These are phyloP conservation scores for Falco berigora DNA, from an alignment of 2,797 vertebrate species.

Conservation along the genomic window DNA sequence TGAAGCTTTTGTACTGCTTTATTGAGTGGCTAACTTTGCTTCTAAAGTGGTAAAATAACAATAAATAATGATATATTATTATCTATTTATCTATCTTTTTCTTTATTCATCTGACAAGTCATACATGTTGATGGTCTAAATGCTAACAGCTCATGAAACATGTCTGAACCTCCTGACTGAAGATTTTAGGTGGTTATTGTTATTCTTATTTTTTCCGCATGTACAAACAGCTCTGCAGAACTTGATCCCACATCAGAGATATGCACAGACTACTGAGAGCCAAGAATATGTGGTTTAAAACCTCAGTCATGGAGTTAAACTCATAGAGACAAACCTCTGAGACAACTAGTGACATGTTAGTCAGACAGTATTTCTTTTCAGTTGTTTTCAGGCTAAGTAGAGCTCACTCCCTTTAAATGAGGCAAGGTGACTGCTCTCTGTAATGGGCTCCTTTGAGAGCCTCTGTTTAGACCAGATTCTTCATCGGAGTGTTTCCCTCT, in stretches of 20 bases:
- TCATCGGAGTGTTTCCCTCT: fast-evolving
- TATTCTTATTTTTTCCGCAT: neutral
- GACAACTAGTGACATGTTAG: neutral
- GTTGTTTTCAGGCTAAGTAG: neutral
- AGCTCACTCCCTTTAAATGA: neutral
- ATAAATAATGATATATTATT: neutral
- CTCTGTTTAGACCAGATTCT: neutral
- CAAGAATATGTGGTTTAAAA: neutral
- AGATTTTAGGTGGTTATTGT: neutral
- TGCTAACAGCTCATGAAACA: neutral
- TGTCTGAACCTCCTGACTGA: neutral
- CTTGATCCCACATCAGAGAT: neutral
- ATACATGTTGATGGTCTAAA: neutral
- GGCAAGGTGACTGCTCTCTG: neutral
- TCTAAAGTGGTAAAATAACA: neutral
- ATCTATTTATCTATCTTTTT: neutral
- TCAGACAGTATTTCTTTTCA: neutral
- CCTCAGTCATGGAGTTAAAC: neutral
- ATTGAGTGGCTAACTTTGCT: neutral
- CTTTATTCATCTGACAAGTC: neutral
- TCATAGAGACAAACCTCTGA: neutral
- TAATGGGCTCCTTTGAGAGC: neutral
- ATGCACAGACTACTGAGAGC: neutral
- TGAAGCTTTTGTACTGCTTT: neutral
- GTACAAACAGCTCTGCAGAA: neutral